Percentiles rank a stretch among this genome's conserved stretches.
Conservation (phyloP, 2,797 vertebrate genomes). For the Accipiter superciliosus region DNA sequence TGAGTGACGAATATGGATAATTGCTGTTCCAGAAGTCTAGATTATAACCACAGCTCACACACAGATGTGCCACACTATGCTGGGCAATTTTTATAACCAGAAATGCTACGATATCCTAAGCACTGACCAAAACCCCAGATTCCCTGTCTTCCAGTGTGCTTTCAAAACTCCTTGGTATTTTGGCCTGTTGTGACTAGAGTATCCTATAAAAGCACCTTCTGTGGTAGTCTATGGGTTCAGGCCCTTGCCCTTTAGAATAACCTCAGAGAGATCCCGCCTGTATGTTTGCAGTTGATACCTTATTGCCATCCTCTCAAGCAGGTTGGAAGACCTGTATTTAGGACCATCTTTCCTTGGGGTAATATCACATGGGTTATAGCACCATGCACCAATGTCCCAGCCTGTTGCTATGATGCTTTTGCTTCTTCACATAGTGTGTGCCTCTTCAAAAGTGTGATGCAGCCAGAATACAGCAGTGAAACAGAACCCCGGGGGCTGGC, state of each 20-base stretch:
- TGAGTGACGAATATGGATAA: not conserved
- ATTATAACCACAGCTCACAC: not conserved
- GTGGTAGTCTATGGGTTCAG: not conserved
- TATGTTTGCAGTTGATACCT: not conserved
- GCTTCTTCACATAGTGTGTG: not conserved
- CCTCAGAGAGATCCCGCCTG: not conserved
- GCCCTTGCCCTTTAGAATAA: not conserved
- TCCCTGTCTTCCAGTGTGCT: not conserved
- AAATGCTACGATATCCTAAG: not conserved
- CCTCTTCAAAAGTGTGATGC: not conserved
- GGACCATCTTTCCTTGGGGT: not conserved
- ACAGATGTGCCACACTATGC: not conserved
- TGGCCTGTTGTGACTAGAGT: not conserved
- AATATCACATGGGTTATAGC: not conserved
- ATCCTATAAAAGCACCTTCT: not conserved
- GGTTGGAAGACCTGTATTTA: not conserved
- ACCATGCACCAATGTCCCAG: not conserved
- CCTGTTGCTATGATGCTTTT: not conserved
- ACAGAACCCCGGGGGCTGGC: not conserved
- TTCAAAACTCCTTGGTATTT: not conserved
- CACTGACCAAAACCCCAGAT: not conserved
- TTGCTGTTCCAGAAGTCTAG: not conserved
- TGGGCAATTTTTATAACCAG: not conserved
- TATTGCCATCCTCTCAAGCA: not conserved
- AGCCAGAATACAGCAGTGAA: not conserved